Base-by-base conservation (phyloP, 1,140 invertebrate genomes). In the Acromyrmex heyeri region DNA sequence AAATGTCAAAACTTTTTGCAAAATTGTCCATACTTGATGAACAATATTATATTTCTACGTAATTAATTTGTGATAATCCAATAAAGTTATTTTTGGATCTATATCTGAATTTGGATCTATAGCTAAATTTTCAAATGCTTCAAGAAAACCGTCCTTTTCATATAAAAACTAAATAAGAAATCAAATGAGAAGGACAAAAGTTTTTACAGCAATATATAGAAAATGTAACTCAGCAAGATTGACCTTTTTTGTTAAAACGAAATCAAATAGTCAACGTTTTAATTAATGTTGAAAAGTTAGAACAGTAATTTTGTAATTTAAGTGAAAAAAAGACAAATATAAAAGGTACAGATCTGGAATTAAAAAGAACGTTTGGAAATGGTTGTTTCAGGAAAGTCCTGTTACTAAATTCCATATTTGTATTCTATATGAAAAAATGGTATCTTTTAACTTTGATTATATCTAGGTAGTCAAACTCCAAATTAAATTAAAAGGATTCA, bases 251-350 rank as follows among this genome's bases (percentile, higher is more conserved):
- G 1, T 8, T n/a, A 24, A 30, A 30, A 55, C 3, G 1, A 16
- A 55, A 55, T 72, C 24, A 18, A 55, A 72, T 7, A 55, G 8
- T 18, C 1, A 14, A 53, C 27, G 30, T 24, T n/a, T 24, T 70
- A 50, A 70, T 48, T 53, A 30, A 72, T n/a, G 27, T 72, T 72
- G 16, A 48, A 30, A 55, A 72, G 30, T 18, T n/a, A n/a, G 3
- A 34, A 16, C 2, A 34, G 2, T 34, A 55, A 30, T 72, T 55
- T 30, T n/a, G 12, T 38, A 55, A 53, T n/a, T 53, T 2, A 72
- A 53, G 1, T 55, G n/a, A 21, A 21, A 38, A n/a, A 67, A 18
- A 61, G 12, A 21, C 14, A 10, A 34, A 44, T 44, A 12, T 44
- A 44, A 5, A 8, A 34, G 7, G n/a, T 8, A 34, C 2, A 72